A percentile compares a stretch with the other conserved stretches of the same genome.
phyloP scores from a whole-genome alignment of 2,888 invertebrate genomes.

The Lampropteryx suffumata region DNA sequence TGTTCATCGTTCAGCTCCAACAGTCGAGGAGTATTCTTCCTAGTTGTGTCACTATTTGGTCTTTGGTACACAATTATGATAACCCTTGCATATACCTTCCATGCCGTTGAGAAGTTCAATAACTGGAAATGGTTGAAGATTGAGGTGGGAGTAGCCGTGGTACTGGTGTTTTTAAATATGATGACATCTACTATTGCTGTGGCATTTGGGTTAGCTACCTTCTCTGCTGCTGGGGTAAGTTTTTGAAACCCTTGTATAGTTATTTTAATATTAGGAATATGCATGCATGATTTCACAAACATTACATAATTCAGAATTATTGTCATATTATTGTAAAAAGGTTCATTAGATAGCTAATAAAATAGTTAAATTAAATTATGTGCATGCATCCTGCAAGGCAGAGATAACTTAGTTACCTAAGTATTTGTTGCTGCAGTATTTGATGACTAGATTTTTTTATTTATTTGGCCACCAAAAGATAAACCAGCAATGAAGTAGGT shows the following conservation, averaged over 20 bases:
- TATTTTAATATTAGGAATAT: too few relatives aligned
- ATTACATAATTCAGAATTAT: neutral
- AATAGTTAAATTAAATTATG: too few relatives aligned
- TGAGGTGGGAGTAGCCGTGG: constrained; percentile 88
- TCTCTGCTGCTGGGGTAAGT: constrained; percentile 89
- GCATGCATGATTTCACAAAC: too few relatives aligned
- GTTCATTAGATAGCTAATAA: too few relatives aligned
- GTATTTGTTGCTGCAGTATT: too few relatives aligned
- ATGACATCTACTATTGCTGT: constrained; percentile 89
- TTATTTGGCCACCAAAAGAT: too few relatives aligned
- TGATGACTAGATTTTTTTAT: too few relatives aligned
- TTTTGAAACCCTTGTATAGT: too few relatives aligned
- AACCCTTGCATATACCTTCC: constrained; percentile 89
- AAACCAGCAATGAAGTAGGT: too few relatives aligned
- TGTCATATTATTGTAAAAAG: too few relatives aligned
- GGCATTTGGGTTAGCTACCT: constrained; percentile 84
- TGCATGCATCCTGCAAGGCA: too few relatives aligned
- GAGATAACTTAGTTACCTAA: too few relatives aligned
- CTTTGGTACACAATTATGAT: constrained; percentile 90
- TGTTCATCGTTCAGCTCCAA: constrained; percentile 82
- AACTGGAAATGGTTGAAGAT: constrained; percentile 93
- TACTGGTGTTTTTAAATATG: constrained; percentile 88
- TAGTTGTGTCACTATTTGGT: constrained; percentile 89
- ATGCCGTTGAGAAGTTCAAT: constrained; percentile 91
- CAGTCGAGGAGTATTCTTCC: constrained; percentile 89